Base-by-base conservation (phyloP, 2,888 invertebrate genomes). In the Empis livida region DNA sequence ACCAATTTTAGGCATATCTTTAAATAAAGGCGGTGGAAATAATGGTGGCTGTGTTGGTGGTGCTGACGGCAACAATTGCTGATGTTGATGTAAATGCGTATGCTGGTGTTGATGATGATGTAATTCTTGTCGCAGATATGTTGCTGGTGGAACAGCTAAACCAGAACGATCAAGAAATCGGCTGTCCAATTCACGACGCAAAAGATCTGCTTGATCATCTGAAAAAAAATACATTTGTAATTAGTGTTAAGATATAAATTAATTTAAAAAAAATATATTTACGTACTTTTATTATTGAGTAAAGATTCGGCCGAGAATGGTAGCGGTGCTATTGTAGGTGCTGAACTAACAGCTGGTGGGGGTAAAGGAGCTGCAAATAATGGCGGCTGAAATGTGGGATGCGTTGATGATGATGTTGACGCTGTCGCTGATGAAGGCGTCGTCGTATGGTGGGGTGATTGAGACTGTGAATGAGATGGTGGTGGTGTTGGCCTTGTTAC, bases 91-190 rank as follows among this genome's bases (percentile, higher is more conserved):
- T 61, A 91, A 84, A 70, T 90, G 88, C 46, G 88, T 88, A 68
- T 90, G 91, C 64, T 91, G 90, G 71, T 91, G 91, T 69, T 89
- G 90, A 74, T 91, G 91, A 73, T 90, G 90, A 70, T 90, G 91
- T 79, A 90, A 83, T 73, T 89, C 91, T 44, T 88, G 89, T 61
- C 87, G 78, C 62, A 84, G 75, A 58, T 80, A 81, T 45, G 81
- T 75, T 15, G 73, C 50, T 20, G 41, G n/a, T 57, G 64, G 68
- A 60, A 61, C 65, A 30, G 62, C 68, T 55, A 84, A 74, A 59
- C 87, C 87, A 65, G 86, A 84, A 45, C 89, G 86, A 58, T 91
- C 90, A 63, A 93, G 74, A 73, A 93, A 92, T 63, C 93, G 78
- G 63, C 79, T 89, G 73, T 93, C 92, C 59, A 93, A 73, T 71